Conservation (phyloP, 2,888 invertebrate species). For the Latheticus oryzae region DNA sequence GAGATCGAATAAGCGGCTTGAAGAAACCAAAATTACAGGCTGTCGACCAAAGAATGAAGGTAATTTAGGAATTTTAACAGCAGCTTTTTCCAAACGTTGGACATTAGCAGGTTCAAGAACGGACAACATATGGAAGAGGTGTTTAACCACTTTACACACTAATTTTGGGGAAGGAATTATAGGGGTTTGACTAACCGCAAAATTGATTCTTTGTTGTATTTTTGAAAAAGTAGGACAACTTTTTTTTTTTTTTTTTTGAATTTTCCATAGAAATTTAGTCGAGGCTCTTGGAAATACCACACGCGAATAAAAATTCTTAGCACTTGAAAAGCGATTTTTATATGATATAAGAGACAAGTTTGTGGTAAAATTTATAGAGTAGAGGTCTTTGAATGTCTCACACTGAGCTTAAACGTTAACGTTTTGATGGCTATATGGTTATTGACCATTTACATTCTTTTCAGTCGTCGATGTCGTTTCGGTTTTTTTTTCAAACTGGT, state of each 20-base stretch:
- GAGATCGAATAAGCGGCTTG: constrained; percentile 53
- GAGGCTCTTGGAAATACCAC: too few relatives aligned
- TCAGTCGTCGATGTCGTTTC: constrained; percentile 37
- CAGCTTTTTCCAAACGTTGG: constrained; percentile 58
- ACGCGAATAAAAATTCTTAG: constrained; percentile 41
- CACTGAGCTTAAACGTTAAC: constrained; percentile 45
- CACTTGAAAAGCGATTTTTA: constrained; percentile 39
- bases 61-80: constrained; percentile 65
- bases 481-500: constrained; percentile 41
- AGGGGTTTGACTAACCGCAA: too few relatives aligned
- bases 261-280: too few relatives aligned
- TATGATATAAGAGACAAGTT: constrained; percentile 44
- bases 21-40: constrained; percentile 65
- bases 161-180: too few relatives aligned
- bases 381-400: constrained; percentile 40
- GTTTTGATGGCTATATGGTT: constrained; percentile 49
- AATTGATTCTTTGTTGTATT: too few relatives aligned
- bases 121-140: constrained; percentile 49
- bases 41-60: constrained; percentile 62
- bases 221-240: too few relatives aligned
- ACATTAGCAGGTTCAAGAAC: constrained; percentile 56
- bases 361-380: constrained; percentile 43
- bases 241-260: too few relatives aligned
- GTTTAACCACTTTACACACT: constrained; percentile 40
- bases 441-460: constrained; percentile 46